Base-by-base conservation (phyloP, 2,888 invertebrate genomes). In the Ornithoptera priamus region DNA sequence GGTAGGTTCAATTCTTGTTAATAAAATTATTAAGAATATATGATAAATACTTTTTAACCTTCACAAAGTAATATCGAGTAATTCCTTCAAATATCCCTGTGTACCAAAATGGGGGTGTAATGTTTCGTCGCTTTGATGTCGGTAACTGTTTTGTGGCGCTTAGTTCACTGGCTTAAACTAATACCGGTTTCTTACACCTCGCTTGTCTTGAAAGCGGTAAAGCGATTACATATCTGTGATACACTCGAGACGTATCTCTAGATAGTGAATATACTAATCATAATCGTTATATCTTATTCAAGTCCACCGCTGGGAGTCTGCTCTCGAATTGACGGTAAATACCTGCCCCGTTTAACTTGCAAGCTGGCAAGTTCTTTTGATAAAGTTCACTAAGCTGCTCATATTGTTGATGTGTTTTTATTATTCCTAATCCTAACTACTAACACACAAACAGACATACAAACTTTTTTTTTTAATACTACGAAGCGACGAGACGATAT, bases 111-210 rank as follows among this genome's bases (percentile, higher is more conserved):
- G 22, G 50, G 62, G 22, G 22, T 56, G 57, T 46, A 59, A 57
- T 62, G 65, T 39, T 17, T 56, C 22, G 36, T 57, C 58, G n/a
- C 39, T 57, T 58, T 65, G 18, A 57, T 57, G 57, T 58, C 65
- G 69, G 72, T 77, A 76, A 77, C 76, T 78, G 71, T 75, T 75
- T 72, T 75, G 72, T 76, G 75, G 73, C 72, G 73, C 75, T 70
- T 75, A 75, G 75, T 73, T 69, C 74, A 74, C 73, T 73, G 68
- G 74, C 70, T 79, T 79, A 79, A 82, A 81, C 80, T 79, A 78
- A 75, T 74, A 81, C 82, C 79, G 79, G 81, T 81, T 80, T 76
- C 57, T 73, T 73, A 75, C 72, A 74, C 69, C 67, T 71, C 73
- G 75, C 74, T 72, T 74, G 74, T 75, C 76, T 75, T 75, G 18